Evolutionary conservation across 2,888 invertebrate genomes (phyloP).

Genomic region (Cheilosia pagana): DNA sequence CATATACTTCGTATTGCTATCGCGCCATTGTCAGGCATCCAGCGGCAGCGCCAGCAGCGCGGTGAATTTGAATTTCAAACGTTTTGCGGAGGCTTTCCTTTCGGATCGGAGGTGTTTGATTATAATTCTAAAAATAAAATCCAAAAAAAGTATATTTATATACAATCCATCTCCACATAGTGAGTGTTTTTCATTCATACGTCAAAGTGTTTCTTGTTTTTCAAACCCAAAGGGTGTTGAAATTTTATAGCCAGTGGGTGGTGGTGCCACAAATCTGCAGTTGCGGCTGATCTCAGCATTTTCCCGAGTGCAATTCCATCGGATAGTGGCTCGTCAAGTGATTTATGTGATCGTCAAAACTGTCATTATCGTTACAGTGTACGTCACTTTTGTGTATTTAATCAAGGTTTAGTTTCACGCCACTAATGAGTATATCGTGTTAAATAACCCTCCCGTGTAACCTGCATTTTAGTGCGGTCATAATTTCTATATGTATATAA

Average conservation of each 20-base stretch:
- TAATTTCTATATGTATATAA: conserved; percentile 4
- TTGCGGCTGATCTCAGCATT: conserved; percentile 19
- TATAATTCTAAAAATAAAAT: conserved; percentile 25
- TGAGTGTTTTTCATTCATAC: conserved; percentile 16
- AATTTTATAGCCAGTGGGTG: conserved; percentile 31
- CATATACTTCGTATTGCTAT: conserved; percentile 11
- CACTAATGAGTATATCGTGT: conserved; percentile 17
- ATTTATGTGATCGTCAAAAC: conserved; percentile 10
- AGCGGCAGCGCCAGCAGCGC: no score
- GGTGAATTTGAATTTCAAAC: conserved; percentile 4
- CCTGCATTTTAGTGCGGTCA: not conserved
- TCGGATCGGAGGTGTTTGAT: not conserved
- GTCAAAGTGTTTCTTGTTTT: conserved; percentile 17
- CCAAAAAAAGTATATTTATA: not conserved
- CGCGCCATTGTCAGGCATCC: not conserved
- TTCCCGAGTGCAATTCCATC: conserved; percentile 10
- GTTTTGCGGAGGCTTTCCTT: not conserved
- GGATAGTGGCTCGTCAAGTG: conserved; percentile 12
- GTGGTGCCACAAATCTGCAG: conserved; percentile 25
- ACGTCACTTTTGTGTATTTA: conserved; percentile 29
- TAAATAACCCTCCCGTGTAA: not conserved
- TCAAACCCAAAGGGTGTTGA: conserved; percentile 31
- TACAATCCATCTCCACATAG: not conserved
- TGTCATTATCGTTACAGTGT: conserved; percentile 14
- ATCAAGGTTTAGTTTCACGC: conserved; percentile 26